These are phyloP conservation scores for Stercorarius parasiticus DNA, from an alignment of 2,113 vertebrate genomes.

Conservation along the genomic window DNA sequence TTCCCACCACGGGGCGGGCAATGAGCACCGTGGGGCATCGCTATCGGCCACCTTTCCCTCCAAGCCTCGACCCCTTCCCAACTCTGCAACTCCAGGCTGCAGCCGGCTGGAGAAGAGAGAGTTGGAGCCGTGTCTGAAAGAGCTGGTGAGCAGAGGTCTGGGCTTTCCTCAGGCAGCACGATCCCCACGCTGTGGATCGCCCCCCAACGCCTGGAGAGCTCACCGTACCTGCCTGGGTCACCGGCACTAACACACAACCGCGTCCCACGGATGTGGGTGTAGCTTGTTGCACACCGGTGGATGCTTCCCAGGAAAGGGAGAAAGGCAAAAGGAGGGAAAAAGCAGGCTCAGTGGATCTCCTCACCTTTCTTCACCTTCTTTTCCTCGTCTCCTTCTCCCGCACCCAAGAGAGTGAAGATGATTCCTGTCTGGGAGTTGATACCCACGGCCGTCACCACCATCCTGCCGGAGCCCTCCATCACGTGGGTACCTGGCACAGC, in stretches of 20 bases:
- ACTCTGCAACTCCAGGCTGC: neutral
- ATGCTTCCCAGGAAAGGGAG: neutral
- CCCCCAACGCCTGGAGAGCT: neutral
- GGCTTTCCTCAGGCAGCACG: neutral
- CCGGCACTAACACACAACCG: neutral
- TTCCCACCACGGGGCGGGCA: neutral
- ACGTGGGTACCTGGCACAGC: constrained; percentile 88
- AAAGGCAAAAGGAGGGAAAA: neutral
- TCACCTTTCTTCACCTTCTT: constrained; percentile 98
- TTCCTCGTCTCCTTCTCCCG: constrained; percentile 84
- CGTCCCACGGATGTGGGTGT: accelerated
- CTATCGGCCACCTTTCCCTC: neutral
- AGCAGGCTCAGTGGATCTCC: neutral
- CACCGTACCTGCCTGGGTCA: neutral
- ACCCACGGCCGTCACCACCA: constrained; percentile 92
- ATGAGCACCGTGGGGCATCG: accelerated
- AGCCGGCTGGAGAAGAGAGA: neutral
- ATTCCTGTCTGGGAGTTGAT: constrained; percentile 97
- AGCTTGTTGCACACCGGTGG: neutral
- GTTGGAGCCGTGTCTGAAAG: neutral
- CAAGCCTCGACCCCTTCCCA: neutral
- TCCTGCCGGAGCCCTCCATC: constrained; percentile 97
- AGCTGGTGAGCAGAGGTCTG: neutral
- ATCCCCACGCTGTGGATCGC: neutral
- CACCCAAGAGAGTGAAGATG: constrained; percentile 94